Evolutionary conservation across 2,797 vertebrate genomes (phyloP).

Genomic region (Leucoraja ocellata): DNA sequence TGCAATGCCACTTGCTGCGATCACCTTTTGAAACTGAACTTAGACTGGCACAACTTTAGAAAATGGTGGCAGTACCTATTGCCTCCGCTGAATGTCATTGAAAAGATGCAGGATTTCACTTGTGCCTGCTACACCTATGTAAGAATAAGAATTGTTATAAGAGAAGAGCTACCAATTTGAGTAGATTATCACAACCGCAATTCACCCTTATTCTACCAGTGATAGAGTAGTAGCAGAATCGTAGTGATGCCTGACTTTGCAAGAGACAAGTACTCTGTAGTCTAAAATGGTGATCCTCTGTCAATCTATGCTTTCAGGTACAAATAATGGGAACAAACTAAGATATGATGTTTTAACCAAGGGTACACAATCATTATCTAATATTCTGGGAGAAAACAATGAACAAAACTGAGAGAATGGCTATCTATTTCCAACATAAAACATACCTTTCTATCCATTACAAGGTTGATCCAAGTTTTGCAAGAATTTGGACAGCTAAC

Average conservation of each 20-base stretch:
- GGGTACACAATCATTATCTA: not conserved
- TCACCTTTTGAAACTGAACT: not conserved
- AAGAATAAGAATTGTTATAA: not conserved
- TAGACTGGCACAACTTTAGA: not conserved
- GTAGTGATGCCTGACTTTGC: not conserved
- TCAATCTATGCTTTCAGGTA: not conserved
- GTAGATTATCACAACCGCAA: not conserved
- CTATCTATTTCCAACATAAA: not conserved
- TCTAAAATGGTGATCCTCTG: not conserved
- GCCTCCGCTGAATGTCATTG: not conserved
- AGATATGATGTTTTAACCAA: not conserved
- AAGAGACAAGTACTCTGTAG: not conserved
- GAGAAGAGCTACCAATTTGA: not conserved
- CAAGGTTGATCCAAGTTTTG: not conserved
- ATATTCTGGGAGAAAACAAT: not conserved
- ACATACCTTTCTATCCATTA: not conserved
- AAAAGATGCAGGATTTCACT: not conserved
- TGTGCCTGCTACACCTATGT: not conserved
- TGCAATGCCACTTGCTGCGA: not conserved
- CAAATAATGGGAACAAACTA: not conserved
- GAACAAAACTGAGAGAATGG: not conserved
- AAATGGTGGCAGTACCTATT: not conserved
- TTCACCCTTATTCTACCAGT: not conserved
- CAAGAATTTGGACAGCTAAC: not conserved
- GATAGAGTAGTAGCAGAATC: not conserved